A percentile compares a stretch with the other conserved stretches of the same genome.
phyloP scores from a whole-genome alignment of 2,797 vertebrate species.

The Furcifer pardalis region DNA sequence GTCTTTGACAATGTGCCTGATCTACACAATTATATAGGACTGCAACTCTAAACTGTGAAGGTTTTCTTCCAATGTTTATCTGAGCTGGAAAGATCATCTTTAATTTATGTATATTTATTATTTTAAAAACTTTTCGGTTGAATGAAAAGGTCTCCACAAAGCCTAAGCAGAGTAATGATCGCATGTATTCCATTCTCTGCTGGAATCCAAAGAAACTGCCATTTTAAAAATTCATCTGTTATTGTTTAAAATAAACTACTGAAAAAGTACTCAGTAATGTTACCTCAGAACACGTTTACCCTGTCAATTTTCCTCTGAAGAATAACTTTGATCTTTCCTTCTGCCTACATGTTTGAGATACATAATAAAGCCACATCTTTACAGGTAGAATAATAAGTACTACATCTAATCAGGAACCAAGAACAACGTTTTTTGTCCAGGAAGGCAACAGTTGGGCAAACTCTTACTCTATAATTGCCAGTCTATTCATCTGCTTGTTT shows the following conservation, averaged over 20 bases:
- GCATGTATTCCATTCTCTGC: background rate
- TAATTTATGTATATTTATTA: fast-evolving
- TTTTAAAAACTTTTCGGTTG: background rate
- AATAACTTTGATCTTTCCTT: background rate
- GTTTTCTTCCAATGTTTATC: background rate
- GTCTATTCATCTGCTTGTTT: background rate
- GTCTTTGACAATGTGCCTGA: background rate
- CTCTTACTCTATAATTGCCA: background rate
- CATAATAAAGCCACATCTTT: background rate
- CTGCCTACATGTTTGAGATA: background rate
- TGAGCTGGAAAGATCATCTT: background rate
- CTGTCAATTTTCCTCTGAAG: background rate
- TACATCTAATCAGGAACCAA: background rate
- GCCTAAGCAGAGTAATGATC: background rate
- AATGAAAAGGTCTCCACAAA: background rate
- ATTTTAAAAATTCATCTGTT: constrained; percentile 18
- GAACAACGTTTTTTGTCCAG: background rate
- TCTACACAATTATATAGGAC: background rate
- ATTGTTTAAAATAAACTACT: constrained; percentile 19
- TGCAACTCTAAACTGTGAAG: background rate
- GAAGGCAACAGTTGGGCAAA: background rate
- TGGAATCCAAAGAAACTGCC: constrained; percentile 26
- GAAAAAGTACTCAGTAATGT: background rate
- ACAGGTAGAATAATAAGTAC: background rate
- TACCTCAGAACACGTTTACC: background rate